Conservation (phyloP, 2,888 invertebrate species). For the Patella depressa region DNA sequence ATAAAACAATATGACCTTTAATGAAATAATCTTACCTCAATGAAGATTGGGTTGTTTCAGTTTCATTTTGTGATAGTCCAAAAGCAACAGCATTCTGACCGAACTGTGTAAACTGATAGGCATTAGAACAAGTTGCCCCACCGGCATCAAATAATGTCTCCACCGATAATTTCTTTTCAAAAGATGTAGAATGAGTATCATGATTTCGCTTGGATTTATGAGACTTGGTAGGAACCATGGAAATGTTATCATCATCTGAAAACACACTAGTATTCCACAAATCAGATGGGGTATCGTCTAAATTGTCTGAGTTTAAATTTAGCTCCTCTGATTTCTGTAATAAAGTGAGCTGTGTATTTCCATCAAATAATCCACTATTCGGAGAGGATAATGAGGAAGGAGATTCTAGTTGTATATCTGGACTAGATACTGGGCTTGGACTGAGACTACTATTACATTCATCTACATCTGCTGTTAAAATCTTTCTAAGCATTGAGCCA, state of each 20-base stretch:
- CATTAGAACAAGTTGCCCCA: slow-evolving; percentile 47
- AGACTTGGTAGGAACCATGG: slow-evolving; percentile 47
- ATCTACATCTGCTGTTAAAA: slow-evolving; percentile 35
- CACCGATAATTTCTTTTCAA: slow-evolving; percentile 39
- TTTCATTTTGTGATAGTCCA: slow-evolving; percentile 2
- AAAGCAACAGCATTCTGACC: slow-evolving; percentile 42
- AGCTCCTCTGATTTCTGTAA: slow-evolving; percentile 53
- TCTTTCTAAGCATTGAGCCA: slow-evolving; percentile 32
- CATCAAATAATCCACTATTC: slow-evolving; percentile 37
- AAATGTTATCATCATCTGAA: slow-evolving; percentile 31
- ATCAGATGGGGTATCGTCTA: slow-evolving; percentile 20
- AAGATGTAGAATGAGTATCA: slow-evolving; percentile 43
- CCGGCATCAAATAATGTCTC: slow-evolving; percentile 53
- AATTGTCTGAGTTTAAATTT: slow-evolving; percentile 44
- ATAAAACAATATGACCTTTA: too few relatives aligned
- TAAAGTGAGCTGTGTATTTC: slow-evolving; percentile 54
- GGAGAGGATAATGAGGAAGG: slow-evolving; percentile 39
- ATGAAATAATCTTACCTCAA: too few relatives aligned
- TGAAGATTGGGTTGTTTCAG: too few relatives aligned
- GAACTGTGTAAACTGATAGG: slow-evolving; percentile 58
- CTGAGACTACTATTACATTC: slow-evolving; percentile 32
- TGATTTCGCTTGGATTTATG: slow-evolving; percentile 45
- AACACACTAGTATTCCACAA: slow-evolving; percentile 14
- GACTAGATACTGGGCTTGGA: slow-evolving; percentile 22
- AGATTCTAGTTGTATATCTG: slow-evolving; percentile 30